Evolutionary conservation across 2,888 invertebrate genomes (phyloP), one percentile per base, ranked within the genome.

Genomic region (Drosophila macrospina): DNA sequence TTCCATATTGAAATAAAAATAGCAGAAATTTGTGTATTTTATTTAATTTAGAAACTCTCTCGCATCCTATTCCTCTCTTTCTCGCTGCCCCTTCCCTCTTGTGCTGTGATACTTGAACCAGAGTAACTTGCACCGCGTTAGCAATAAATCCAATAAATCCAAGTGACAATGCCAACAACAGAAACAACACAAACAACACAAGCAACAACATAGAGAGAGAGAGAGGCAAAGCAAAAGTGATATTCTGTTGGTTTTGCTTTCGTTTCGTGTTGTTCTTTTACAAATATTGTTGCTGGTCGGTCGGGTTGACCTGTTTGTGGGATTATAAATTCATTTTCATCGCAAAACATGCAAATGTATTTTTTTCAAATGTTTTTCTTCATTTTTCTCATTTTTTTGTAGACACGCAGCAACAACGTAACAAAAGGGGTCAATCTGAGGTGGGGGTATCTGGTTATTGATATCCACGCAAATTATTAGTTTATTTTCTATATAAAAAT

Each of bases 251-350:
- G 47, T 32, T 50, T 66, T 45, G 36, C 32, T 8, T n/a, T 51
- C 5, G 28, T 32, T n/a, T 62, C 30, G 36, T 50, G 52, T 42
- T 54, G 50, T 28, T 41, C 59, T 62, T 50, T 74, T 69, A 61
- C 56, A 68, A 68, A 73, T 74, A 74, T 71, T 79, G 39, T 70
- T 74, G 41, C 24, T 52, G 11, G 34, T 20, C 26, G 56, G 73
- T 54, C 61, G 62, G 50, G 45, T 32, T 71, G 74, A 62, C 54
- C 70, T 65, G 54, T 74, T 76, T 68, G 69, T 61, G 65, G 75
- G 72, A 75, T 82, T 81, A 81, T 74, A 75, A 77, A 82, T 83
- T 68, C 70, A 79, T 74, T 77, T 81, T 66, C 71, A 65, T 64
- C 69, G 66, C 81, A 76, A 71, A 74, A 73, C 60, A 66, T 55